Base-by-base conservation (phyloP, 2,797 vertebrate genomes). In the Babyrousa celebensis region DNA sequence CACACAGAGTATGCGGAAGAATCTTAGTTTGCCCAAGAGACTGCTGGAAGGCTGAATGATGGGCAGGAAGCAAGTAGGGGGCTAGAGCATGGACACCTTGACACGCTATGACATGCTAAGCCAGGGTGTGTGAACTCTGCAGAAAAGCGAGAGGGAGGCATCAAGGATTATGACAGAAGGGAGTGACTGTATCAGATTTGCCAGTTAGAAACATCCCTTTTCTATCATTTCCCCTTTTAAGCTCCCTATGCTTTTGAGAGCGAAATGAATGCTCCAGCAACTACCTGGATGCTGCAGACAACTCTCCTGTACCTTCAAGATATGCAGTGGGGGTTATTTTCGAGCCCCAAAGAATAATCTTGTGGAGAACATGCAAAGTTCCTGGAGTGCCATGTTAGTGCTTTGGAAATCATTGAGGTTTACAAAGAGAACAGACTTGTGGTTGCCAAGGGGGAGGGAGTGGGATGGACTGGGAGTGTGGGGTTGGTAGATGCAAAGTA, bases 1-100 rank as follows among this genome's bases (percentile, higher is more conserved):
- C 4, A 3, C 10, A 3, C 0, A 1, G 0, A 4, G 15, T 0
- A 1, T 0, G 3, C 16, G 17, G 6, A 27, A 71, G 52, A 52
- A 8, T 0, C 43, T 16, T 0, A 48, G 27, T 15, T 5, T 12
- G 36, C 23, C 32, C 25, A 0, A 36, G 71, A 79, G 40, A 15
- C 18, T 6, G 6, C 40, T 18, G 29, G 36, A 21, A 27, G 43
- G 5, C 92, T 63, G 23, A n/a, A 25, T 3, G 17, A 43, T n/a
- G 16, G 20, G 12, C n/a, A 14, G 32, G 10, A 43, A 62, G 27
- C 18, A 7, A 2, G 11, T 4, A 0, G 3, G 60, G 27, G 6
- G 5, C 58, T 9, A 10, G 25, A 40, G 16, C 10, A 40, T 5
- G 54, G 93, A 3, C 1, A 1, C 3, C 63, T 27, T 29, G 56